Evolutionary conservation across 30 jellyfish, hydroid and myxozoan genomes (phyloP).

Genomic region (Haliclystus octoradiatus): DNA sequence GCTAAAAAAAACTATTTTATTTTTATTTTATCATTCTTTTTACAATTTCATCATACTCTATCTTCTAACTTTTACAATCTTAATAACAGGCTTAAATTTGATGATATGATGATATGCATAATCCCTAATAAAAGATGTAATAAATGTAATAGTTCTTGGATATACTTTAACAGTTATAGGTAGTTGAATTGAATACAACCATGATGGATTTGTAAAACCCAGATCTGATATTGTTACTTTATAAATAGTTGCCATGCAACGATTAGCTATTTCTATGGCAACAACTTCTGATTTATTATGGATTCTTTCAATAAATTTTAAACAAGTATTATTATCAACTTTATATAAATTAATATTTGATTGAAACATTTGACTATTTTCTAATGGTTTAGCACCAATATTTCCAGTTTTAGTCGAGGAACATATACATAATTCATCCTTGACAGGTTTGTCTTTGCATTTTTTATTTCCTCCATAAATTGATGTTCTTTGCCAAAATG

Average conservation of each 20-base stretch:
- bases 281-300: slow-evolving; percentile 19
- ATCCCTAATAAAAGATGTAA: too few relatives aligned
- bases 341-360: not conserved
- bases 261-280: slow-evolving; percentile 28
- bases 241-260: slow-evolving; percentile 4
- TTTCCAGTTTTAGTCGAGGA: not conserved
- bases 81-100: too few relatives aligned
- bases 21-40: too few relatives aligned
- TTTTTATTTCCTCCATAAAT: slow-evolving; percentile 22
- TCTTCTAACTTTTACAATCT: too few relatives aligned
- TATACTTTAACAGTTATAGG: slow-evolving; percentile 21
- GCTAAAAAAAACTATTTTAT: too few relatives aligned
- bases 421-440: slow-evolving; percentile 66
- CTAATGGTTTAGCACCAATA: not conserved
- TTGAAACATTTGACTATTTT: slow-evolving; percentile 28
- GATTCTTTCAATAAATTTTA: slow-evolving; percentile 24
- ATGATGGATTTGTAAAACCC: not conserved
- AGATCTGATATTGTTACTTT: not conserved
- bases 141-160: slow-evolving; percentile 16
- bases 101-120: too few relatives aligned
- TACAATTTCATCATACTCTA: too few relatives aligned
- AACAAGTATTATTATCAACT: slow-evolving; percentile 7
- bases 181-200: slow-evolving; percentile 15
- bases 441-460: slow-evolving; percentile 46
- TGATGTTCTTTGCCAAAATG: slow-evolving; percentile 73